Percentiles rank a stretch among this genome's conserved stretches.
Evolutionary conservation across 2,113 vertebrate species (phyloP).

Genomic region (Mirounga angustirostris): DNA sequence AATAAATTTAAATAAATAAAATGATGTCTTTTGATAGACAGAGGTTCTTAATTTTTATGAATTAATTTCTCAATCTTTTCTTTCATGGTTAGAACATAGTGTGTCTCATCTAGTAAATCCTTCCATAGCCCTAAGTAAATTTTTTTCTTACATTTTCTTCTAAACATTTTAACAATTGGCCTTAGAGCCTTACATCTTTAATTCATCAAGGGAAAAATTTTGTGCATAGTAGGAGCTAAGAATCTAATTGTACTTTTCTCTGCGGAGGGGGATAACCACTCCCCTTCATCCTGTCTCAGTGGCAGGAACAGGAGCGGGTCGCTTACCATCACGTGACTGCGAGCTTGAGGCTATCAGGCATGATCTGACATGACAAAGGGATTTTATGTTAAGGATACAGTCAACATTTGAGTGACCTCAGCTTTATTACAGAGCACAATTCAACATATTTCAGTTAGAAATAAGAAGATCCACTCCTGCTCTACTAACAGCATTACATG

Average conservation of each 20-base stretch:
- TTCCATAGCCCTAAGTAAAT: not conserved
- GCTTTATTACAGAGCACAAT: not conserved
- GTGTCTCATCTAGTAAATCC: not conserved
- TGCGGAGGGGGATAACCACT: not conserved
- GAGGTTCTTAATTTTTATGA: conserved; percentile 30
- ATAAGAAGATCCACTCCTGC: conserved; percentile 14
- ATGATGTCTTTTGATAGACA: not conserved
- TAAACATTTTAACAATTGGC: not conserved
- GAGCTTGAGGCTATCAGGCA: not conserved
- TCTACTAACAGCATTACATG: not conserved
- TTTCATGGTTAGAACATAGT: conserved; percentile 19
- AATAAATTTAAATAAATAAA: not conserved
- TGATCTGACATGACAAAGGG: not conserved
- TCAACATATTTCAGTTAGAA: not conserved
- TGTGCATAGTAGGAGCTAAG: not conserved
- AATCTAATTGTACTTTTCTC: not conserved
- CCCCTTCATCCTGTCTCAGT: not conserved
- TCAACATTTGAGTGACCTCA: conserved; percentile 17
- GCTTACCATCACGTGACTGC: not conserved
- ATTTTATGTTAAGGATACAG: not conserved
- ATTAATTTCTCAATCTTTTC: not conserved
- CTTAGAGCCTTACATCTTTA: not conserved
- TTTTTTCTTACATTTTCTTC: not conserved
- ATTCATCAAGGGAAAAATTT: not conserved
- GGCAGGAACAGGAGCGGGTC: not conserved